Conservation (phyloP, 2,113 vertebrate species). For the Phylloscopus trochiloides region DNA sequence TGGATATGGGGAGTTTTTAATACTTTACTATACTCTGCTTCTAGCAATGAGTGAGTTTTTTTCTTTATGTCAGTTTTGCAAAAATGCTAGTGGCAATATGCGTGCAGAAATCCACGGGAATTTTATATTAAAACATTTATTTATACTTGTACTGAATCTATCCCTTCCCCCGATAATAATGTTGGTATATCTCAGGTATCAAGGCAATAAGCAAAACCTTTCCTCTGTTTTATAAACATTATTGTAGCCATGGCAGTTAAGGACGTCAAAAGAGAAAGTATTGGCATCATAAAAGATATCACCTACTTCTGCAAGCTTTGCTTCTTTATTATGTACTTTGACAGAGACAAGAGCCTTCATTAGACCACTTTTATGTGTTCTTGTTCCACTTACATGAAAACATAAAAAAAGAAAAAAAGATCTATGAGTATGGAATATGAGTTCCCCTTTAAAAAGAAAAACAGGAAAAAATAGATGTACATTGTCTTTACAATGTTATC, state of each 20-base stretch:
- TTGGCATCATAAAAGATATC: not conserved
- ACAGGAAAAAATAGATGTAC: not conserved
- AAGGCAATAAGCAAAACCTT: not conserved
- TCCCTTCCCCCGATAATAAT: not conserved
- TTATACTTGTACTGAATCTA: not conserved
- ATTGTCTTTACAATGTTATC: not conserved
- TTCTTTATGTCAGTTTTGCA: not conserved
- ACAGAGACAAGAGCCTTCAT: not conserved
- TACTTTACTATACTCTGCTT: not conserved
- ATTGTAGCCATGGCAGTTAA: not conserved
- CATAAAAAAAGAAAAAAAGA: not conserved
- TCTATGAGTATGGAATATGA: not conserved
- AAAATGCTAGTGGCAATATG: not conserved
- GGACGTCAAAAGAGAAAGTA: not conserved
- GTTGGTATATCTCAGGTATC: not conserved
- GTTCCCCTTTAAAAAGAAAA: not conserved
- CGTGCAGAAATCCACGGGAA: not conserved
- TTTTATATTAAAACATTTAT: not conserved
- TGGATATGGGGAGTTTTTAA: not conserved
- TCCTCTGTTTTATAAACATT: conserved; percentile 4
- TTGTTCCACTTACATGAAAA: not conserved
- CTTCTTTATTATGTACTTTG: not conserved
- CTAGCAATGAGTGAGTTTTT: not conserved
- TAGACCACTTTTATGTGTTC: not conserved
- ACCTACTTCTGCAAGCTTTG: not conserved